Base-by-base conservation (phyloP, 2,888 invertebrate species). In the Osmoderma eremita region DNA sequence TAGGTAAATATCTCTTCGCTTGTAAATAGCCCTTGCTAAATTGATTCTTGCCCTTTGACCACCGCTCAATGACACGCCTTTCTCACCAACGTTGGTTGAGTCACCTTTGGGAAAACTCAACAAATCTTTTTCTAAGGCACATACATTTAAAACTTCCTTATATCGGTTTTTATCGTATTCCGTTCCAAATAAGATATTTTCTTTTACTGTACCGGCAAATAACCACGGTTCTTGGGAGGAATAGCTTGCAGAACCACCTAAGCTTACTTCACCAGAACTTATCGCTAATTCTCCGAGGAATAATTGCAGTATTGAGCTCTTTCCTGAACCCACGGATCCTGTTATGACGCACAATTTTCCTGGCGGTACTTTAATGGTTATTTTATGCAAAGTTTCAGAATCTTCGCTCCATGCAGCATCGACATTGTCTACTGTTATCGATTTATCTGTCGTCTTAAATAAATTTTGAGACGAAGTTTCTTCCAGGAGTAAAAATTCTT, bases 251-350 rank as follows among this genome's bases (percentile, higher is more conserved):
- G 71, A 75, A 13, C 90, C 90, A 13, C 80, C 80, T 1, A 88
- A 77, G 24, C 78, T 67, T 18, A 88, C 74, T 3, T 75, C 80
- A 0, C 91, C 90, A 1, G 75, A 83, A 74, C 36, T 71, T 13
- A 76, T 68, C 10, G 84, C 83, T 0, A 90, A 76, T 78, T 91
- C 91, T 2, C 86, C 85, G 18, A 91, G 82, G 17, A 90, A 79
- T 41, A 87, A 77, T 70, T 86, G 84, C 0, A 87, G 75, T 18
- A 87, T 69, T 0, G 85, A 84, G 71, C 80, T 83, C 79, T 90
- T 96, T 76, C 96, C 96, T 36, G 92, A 86, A 3, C 95, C 96
- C n/a, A 95, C 95, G 0, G 94, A 89, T n/a, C 96, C 96, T 69
- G 96, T 91, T 13, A 96, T 86, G 1, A 92, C 94, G 73, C 91